Evolutionary conservation across 2,797 vertebrate species (phyloP), one percentile per base, ranked within the genome.

Genomic region (Semaprochilodus insignis): DNA sequence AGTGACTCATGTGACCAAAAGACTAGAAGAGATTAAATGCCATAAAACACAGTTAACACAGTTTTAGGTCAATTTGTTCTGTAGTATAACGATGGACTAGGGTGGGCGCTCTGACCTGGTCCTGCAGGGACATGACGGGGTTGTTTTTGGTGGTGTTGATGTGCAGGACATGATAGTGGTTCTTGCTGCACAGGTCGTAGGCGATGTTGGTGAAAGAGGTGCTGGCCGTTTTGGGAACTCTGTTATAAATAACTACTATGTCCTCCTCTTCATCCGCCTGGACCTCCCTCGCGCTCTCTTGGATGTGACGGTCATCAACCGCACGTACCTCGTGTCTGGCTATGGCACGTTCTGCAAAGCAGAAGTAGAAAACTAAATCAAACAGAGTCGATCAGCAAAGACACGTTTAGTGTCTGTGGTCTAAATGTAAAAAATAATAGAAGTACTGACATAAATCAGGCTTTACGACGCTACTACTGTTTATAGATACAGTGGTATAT

Each of bases 131-230:
- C 98, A 99, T 99, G 89, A 99, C 97, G 0, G 98, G 98, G 91
- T 99, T 99, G 91, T 99, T 99, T 95, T 98, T 99, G 93, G 97
- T 99, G 91, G 98, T 99, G 93, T 99, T 99, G 92, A 99, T 99
- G 93, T 99, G 98, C 85, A 99, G 96, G 84, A 99, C 98, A 44
- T 99, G 98, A 71, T 96, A 99, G 87, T 92, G 98, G 91, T 99
- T 99, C 93, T 96, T 97, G 0, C 96, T 96, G 81, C 98, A 99
- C 83, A 99, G 93, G 91, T 99, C 98, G 85, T 99, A 99, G 90
- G 98, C 98, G 89, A 99, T 99, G 89, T 99, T 99, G 91, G 97
- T 99, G 94, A 99, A 99, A 70, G 98, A 99, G 34, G 98, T 99
- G 95, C 98, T 99, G 88, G 97, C 98, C n/a, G 98, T 99, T 94